Evolutionary conservation across 1,140 invertebrate genomes (phyloP).

Genomic region (Hylaeus anthracinus): DNA sequence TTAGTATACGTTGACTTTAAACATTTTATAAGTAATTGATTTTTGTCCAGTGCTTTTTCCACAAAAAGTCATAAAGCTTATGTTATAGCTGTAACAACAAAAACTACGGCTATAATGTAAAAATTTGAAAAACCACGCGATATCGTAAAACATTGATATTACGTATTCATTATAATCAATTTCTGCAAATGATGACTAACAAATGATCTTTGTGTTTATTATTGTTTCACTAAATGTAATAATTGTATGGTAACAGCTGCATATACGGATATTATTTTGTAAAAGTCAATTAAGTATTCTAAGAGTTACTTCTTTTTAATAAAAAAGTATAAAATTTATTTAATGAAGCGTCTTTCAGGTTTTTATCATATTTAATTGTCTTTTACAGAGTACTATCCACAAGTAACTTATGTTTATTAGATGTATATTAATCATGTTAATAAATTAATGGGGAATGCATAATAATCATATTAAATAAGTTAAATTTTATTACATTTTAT

Average conservation of each 20-base stretch:
- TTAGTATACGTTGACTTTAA: constrained; percentile 62
- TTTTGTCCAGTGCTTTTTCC: constrained; percentile 55
- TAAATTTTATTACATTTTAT: constrained; percentile 15
- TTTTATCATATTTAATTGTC: neutral
- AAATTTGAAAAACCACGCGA: constrained; percentile 39
- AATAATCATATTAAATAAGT: constrained; percentile 20
- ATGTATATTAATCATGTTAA: neutral
- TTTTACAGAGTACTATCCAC: constrained; percentile 42
- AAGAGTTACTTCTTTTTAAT: neutral
- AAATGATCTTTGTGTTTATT: constrained; percentile 21
- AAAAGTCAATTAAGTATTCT: constrained; percentile 23
- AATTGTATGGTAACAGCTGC: constrained; percentile 23
- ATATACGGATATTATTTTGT: constrained; percentile 41
- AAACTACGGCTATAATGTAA: constrained; percentile 38
- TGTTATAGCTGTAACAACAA: constrained; percentile 44
- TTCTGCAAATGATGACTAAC: constrained; percentile 52
- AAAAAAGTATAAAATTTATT: neutral
- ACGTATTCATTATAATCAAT: constrained; percentile 47
- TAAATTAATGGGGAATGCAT: constrained; percentile 23
- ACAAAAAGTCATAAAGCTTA: constrained; percentile 45
- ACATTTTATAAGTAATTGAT: constrained; percentile 25
- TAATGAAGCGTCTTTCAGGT: neutral
- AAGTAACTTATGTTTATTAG: constrained; percentile 10
- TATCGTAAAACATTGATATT: constrained; percentile 47
- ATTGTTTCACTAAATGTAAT: constrained; percentile 35